A percentile compares a stretch with the other conserved stretches of the same genome.
These are phyloP conservation scores for Peromyscus californicus DNA, from an alignment of 2,113 vertebrate genomes.

Conservation along the genomic window DNA sequence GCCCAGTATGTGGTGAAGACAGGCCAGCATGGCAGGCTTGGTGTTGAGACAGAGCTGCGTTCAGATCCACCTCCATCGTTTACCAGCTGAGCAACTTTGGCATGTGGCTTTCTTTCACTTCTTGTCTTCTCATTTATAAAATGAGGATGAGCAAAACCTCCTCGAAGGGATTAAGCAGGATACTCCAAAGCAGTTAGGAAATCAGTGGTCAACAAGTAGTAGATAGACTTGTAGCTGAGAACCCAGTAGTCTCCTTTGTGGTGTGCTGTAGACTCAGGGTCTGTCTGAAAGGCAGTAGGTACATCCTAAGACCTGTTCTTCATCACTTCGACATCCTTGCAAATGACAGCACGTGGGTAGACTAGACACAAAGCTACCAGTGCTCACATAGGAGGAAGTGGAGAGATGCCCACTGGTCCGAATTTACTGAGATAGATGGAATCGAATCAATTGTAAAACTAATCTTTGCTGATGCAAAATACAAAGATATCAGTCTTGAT, in stretches of 20 bases:
- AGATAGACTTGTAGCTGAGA: background rate
- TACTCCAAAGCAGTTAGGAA: background rate
- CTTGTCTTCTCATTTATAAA: background rate
- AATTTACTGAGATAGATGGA: background rate
- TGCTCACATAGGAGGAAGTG: background rate
- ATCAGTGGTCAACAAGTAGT: background rate
- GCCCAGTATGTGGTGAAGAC: too few species aligned
- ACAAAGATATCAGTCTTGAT: background rate
- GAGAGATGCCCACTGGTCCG: background rate
- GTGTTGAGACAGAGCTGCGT: background rate
- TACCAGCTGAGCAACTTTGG: background rate
- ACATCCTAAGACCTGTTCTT: background rate
- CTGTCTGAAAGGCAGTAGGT: background rate
- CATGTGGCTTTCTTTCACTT: background rate
- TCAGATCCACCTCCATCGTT: background rate
- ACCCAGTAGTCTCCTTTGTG: background rate
- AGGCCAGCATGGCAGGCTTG: background rate
- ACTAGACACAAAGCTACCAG: background rate
- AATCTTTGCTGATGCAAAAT: background rate
- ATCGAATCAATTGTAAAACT: background rate
- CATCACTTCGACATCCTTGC: background rate
- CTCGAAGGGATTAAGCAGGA: background rate
- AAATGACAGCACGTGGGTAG: background rate
- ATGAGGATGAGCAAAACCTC: background rate
- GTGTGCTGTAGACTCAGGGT: background rate